phyloP scores from a whole-genome alignment of 2,113 vertebrate genomes.

The Micronycteris hirsuta region DNA sequence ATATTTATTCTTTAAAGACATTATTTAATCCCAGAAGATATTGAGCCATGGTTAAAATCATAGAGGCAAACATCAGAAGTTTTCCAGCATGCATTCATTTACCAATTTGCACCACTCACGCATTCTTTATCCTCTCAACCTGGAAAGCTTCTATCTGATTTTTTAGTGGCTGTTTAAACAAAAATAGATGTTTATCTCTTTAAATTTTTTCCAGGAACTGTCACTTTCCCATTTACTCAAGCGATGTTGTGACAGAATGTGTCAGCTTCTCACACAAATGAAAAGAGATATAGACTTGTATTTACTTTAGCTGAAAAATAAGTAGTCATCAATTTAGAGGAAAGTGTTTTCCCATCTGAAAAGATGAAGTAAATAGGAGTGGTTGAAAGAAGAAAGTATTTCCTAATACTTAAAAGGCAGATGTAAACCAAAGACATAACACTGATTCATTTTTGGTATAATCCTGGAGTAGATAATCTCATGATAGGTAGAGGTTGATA shows the following conservation, averaged over 20 bases:
- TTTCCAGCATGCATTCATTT: conserved; percentile 68
- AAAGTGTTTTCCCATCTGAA: conserved; percentile 81
- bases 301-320: conserved; percentile 87
- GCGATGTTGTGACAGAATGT: conserved; percentile 87
- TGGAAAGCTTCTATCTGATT: conserved; percentile 74
- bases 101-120: conserved; percentile 58
- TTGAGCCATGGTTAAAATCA: conserved; percentile 44
- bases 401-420: conserved; percentile 71
- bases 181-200: conserved; percentile 89
- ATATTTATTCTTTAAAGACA: background rate
- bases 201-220: conserved; percentile 87
- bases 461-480: conserved; percentile 38
- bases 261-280: conserved; percentile 84
- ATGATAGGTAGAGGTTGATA: conserved; percentile 18
- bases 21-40: conserved; percentile 33
- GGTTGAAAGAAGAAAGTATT: conserved; percentile 75
- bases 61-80: conserved; percentile 37
- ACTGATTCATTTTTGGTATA: conserved; percentile 55
- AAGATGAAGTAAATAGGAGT: conserved; percentile 80
- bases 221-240: conserved; percentile 85
- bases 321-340: conserved; percentile 84
- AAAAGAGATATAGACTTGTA: conserved; percentile 86
- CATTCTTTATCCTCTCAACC: conserved; percentile 76
- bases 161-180: conserved; percentile 84
- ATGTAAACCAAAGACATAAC: conserved; percentile 66